Base-by-base conservation (phyloP, 2,113 vertebrate genomes). In the Prochilodus magdalenae region DNA sequence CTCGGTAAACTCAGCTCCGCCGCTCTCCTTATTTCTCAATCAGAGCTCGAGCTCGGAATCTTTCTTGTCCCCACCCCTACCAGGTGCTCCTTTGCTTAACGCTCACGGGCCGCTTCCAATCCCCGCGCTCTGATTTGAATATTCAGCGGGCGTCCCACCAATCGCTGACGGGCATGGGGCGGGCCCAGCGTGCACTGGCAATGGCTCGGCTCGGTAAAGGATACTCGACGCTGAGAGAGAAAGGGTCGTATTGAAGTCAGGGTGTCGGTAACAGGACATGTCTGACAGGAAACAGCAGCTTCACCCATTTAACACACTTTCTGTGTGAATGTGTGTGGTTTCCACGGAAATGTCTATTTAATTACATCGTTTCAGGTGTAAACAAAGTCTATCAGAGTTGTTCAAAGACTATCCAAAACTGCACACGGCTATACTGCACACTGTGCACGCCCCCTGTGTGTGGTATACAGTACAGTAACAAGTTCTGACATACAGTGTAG, bases 81-180 rank as follows among this genome's bases (percentile, higher is more conserved):
- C 93, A 94, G 93, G 92, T 93, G 94, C 93, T 94, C 92, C 94
- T 94, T 93, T 93, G 86, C 94, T 94, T 94, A 92, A 87, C 92
- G 40, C 88, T 89, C 90, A 92, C 92, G 81, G 90, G 88, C 89
- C 89, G 78, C 22, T 84, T 67, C 94, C 94, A 94, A 94, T 94
- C 89, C 88, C 78, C 65, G 0, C 71, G 0, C 81, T 84, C 89
- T 85, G 88, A 57, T 88, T 90, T 89, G 71, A 88, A 92, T 92
- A 92, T 88, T 85, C 82, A 84, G 82, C 49, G 78, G 62, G 62
- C 51, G 0, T 70, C 1, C 36, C 71, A 15, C 94, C 93, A 94
- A 93, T 93, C 90, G 83, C 80, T 73, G 80, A 13, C 4, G 16
- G 0, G 24, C 0, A 51, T 83, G 29, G 88, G 90, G 91, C 81